A percentile compares a stretch with the other conserved stretches of the same genome.
These are phyloP conservation scores for Polyergus mexicanus DNA, from an alignment of 1,140 invertebrate species.

Conservation along the genomic window DNA sequence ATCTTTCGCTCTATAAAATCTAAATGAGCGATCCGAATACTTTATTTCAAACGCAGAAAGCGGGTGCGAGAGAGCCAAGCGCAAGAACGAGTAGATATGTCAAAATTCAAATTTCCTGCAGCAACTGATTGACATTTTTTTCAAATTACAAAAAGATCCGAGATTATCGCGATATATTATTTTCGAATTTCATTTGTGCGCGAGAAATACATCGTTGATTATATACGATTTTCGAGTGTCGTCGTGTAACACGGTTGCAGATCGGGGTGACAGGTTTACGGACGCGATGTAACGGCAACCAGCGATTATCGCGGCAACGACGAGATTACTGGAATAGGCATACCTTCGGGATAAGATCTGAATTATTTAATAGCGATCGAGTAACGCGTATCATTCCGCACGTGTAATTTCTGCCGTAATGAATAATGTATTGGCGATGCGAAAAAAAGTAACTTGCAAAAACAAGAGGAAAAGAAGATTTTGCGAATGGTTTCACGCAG, in stretches of 20 bases:
- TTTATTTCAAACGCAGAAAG: slow-evolving; percentile 23
- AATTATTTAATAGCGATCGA: slow-evolving; percentile 40
- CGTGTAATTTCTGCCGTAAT: slow-evolving; percentile 14
- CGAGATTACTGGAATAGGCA: slow-evolving; percentile 38
- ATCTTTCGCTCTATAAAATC: neutral
- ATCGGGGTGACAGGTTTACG: slow-evolving; percentile 25
- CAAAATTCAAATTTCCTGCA: neutral
- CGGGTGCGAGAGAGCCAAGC: neutral
- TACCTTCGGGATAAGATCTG: slow-evolving; percentile 17
- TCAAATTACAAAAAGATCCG: neutral
- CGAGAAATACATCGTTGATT: neutral
- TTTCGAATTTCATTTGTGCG: neutral
- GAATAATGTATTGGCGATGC: slow-evolving; percentile 23
- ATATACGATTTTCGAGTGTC: slow-evolving; percentile 37
- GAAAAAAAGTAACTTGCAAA: neutral
- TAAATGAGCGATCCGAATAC: neutral
- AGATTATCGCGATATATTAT: neutral
- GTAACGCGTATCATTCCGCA: slow-evolving; percentile 20
- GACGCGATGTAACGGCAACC: slow-evolving; percentile 40
- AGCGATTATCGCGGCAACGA: slow-evolving; percentile 30
- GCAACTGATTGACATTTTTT: neutral
- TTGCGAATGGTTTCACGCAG: neutral
- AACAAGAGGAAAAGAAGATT: neutral
- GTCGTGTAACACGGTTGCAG: slow-evolving; percentile 19
- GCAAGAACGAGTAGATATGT: neutral